Percentiles rank a stretch among this genome's conserved stretches.
These are phyloP conservation scores for Drosophila albomicans DNA, from an alignment of 1,140 invertebrate species.

Conservation along the genomic window DNA sequence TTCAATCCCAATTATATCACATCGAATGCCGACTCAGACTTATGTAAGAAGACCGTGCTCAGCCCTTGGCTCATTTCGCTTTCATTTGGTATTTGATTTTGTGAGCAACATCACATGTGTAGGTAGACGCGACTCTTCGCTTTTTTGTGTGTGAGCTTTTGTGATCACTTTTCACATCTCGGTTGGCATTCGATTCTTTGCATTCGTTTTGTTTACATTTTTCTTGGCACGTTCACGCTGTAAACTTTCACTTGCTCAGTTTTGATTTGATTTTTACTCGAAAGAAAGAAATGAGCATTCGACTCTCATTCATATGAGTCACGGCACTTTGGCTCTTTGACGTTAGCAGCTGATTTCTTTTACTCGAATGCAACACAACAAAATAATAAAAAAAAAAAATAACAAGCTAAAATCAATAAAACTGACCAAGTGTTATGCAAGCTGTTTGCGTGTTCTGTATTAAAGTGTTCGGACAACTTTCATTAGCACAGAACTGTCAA, in stretches of 20 bases:
- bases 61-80: conserved; percentile 42
- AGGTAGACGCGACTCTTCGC: conserved; percentile 11
- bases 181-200: conserved; percentile 69
- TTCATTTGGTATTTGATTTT: conserved; percentile 39
- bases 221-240: conserved; percentile 58
- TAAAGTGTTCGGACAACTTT: conserved; percentile 50
- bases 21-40: conserved; percentile 8
- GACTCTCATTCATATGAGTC: conserved; percentile 69
- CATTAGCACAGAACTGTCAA: conserved; percentile 66
- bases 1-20: background rate
- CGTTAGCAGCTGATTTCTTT: conserved; percentile 62
- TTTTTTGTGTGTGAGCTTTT: conserved; percentile 15
- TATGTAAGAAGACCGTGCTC: conserved; percentile 40
- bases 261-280: conserved; percentile 77
- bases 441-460: background rate
- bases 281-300: conserved; percentile 42
- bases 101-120: conserved; percentile 40
- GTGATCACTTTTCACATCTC: conserved; percentile 63
- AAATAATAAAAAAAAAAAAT: conserved; percentile 16
- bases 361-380: conserved; percentile 31
- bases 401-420: conserved; percentile 24
- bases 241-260: conserved; percentile 74
- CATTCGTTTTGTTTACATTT: conserved; percentile 72
- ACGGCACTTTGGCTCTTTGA: conserved; percentile 47
- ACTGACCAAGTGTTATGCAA: conserved; percentile 52